Percentiles rank a stretch among this genome's conserved stretches.
Conservation (phyloP, 2,888 invertebrate species). For the Ophion slaviceki region DNA sequence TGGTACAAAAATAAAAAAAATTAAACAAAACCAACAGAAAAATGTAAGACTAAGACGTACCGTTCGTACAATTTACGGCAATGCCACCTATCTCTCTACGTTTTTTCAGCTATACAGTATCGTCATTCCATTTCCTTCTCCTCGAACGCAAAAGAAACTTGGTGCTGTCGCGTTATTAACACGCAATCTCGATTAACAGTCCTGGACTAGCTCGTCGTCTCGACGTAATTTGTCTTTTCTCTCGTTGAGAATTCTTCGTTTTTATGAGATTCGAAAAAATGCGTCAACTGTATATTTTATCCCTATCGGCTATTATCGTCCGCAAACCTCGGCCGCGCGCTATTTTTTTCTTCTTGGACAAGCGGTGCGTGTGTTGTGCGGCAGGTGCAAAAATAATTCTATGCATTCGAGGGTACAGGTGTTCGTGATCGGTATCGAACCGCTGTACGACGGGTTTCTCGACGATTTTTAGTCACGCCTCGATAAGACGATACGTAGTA, state of each 20-base stretch:
- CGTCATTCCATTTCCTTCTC: neutral
- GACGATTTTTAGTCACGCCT: conserved; percentile 2
- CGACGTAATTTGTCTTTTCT: conserved; percentile 1
- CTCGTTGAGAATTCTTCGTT: conserved; percentile 3
- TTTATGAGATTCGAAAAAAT: neutral
- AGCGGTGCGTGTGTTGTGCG: conserved; percentile 68
- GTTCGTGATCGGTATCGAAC: neutral
- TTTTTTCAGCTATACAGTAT: neutral
- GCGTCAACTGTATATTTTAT: neutral
- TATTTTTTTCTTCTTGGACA: conserved; percentile 12
- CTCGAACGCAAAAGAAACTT: neutral
- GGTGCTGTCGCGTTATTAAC: conserved; percentile 12
- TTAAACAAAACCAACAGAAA: neutral
- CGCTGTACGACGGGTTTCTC: neutral
- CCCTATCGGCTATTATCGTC: neutral
- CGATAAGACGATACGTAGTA: neutral
- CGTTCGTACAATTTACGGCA: conserved; percentile 21
- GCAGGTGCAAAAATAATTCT: conserved; percentile 45
- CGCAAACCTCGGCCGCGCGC: neutral
- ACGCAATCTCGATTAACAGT: conserved; percentile 13
- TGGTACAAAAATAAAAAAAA: neutral
- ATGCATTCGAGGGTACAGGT: conserved; percentile 13
- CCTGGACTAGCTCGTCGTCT: conserved; percentile 36
- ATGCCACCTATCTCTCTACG: neutral
- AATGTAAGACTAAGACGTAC: conserved; percentile 34